phyloP scores from a whole-genome alignment of 1,140 invertebrate species.

The Drosophila ohnishii region DNA sequence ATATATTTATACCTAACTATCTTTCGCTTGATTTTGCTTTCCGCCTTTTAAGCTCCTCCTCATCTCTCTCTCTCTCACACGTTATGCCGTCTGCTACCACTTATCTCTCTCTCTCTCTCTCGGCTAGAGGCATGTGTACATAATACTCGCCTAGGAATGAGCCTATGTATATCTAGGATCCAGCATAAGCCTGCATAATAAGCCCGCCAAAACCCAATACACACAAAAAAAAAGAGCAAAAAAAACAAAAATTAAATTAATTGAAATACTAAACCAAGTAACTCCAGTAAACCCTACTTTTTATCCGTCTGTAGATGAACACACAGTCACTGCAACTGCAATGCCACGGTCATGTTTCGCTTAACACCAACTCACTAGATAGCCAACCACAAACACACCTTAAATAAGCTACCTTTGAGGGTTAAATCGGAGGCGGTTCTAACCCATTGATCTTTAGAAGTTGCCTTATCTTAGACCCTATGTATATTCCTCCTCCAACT shows the following conservation, averaged over 20 bases:
- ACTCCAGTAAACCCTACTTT: constrained; percentile 13
- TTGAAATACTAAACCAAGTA: neutral
- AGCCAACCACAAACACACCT: constrained; percentile 16
- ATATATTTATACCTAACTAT: constrained; percentile 56
- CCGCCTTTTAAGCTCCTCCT: constrained; percentile 57
- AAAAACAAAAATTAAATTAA: constrained; percentile 2
- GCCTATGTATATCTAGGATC: constrained; percentile 55
- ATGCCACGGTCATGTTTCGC: constrained; percentile 64
- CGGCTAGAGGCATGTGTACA: constrained; percentile 74
- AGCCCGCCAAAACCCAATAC: neutral
- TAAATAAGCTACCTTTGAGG: neutral
- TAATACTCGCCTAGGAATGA: constrained; percentile 67
- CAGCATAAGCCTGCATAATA: constrained; percentile 47
- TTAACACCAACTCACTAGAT: constrained; percentile 43
- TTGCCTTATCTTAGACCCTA: neutral
- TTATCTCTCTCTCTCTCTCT: constrained; percentile 16
- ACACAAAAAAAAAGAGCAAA: constrained; percentile 6
- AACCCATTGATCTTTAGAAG: neutral
- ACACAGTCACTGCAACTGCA: constrained; percentile 41
- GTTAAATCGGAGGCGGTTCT: neutral
- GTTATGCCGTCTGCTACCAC: constrained; percentile 42
- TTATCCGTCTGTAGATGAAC: constrained; percentile 36
- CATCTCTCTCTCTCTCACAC: constrained; percentile 28
- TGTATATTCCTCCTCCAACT: neutral
- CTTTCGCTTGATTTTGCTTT: constrained; percentile 69